These are phyloP conservation scores for Catharus minimus DNA, from an alignment of 2,113 vertebrate genomes.

Conservation along the genomic window DNA sequence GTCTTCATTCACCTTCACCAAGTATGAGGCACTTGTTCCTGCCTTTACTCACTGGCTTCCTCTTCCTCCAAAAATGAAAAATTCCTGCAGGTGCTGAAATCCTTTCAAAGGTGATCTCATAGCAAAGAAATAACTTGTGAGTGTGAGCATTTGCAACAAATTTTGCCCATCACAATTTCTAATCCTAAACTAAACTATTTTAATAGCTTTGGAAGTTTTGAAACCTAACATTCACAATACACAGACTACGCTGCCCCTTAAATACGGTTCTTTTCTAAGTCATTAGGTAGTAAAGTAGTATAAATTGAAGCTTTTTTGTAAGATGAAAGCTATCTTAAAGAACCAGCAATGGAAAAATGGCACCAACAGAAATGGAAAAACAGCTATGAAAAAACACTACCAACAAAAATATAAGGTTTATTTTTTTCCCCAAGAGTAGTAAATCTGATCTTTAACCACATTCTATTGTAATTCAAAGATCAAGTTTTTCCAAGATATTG, in stretches of 20 bases:
- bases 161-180: background rate
- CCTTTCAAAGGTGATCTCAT: background rate
- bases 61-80: background rate
- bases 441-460: background rate
- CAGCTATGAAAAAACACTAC: background rate
- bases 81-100: background rate
- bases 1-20: background rate
- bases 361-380: background rate
- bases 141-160: background rate
- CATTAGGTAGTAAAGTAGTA: background rate
- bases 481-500: background rate
- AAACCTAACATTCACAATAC: background rate
- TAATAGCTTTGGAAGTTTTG: background rate
- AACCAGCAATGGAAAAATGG: background rate
- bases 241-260: background rate
- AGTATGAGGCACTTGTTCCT: background rate
- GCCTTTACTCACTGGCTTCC: background rate
- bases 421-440: background rate
- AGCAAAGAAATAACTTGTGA: background rate
- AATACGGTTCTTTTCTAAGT: background rate
- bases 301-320: background rate
- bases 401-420: background rate
- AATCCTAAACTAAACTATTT: background rate
- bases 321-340: background rate
- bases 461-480: background rate